These are phyloP conservation scores for Alloplasta piceator DNA, from an alignment of 2,888 invertebrate genomes.

Conservation along the genomic window DNA sequence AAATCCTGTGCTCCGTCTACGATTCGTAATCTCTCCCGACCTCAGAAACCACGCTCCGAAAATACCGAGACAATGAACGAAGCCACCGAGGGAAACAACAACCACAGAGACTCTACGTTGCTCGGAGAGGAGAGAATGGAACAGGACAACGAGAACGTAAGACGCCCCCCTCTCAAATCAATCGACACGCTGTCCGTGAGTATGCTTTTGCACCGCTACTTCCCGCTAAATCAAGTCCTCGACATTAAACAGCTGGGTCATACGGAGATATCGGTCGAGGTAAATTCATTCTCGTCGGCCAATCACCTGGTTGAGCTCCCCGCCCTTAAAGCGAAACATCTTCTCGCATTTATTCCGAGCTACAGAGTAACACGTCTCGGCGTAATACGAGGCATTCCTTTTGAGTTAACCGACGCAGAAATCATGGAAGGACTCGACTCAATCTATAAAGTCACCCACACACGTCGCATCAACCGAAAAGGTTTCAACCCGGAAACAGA, in stretches of 20 bases:
- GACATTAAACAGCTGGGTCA: background rate
- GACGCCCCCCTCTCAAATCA: background rate
- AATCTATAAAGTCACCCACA: background rate
- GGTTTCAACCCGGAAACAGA: background rate
- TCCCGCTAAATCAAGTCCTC: background rate
- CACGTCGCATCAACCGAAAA: conserved; percentile 2
- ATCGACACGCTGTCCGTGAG: background rate
- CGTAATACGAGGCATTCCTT: background rate
- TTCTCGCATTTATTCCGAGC: conserved; percentile 10
- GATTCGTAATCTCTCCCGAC: background rate
- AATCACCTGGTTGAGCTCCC: conserved; percentile 17
- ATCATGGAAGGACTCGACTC: background rate
- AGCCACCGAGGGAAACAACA: background rate
- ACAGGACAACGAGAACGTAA: background rate
- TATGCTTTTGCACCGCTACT: conserved; percentile 6
- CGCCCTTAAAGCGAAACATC: background rate
- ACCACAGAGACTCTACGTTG: background rate
- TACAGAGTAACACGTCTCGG: background rate
- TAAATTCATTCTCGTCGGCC: background rate
- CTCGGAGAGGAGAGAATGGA: too few species aligned
- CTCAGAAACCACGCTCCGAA: background rate
- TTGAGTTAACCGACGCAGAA: background rate
- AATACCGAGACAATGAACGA: background rate
- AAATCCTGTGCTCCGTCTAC: conserved; percentile 1
- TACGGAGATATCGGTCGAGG: conserved; percentile 1